These are phyloP conservation scores for Butorides virescens DNA, from an alignment of 2,113 vertebrate species.

Conservation along the genomic window DNA sequence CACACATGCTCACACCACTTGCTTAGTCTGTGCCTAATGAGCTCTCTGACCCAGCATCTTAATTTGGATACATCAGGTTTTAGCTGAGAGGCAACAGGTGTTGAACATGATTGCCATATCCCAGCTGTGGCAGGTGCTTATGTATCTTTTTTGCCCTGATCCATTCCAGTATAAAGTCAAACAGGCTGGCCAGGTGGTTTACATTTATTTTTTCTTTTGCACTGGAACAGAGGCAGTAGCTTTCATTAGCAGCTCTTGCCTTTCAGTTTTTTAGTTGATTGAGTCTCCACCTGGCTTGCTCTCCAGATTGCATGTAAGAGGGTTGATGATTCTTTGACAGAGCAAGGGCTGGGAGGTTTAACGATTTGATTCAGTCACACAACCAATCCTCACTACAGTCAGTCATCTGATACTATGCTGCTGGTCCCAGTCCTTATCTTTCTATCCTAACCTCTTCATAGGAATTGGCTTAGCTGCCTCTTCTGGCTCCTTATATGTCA, in stretches of 20 bases:
- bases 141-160: neutral
- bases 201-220: neutral
- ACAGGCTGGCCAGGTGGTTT: neutral
- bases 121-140: neutral
- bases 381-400: slow-evolving; percentile 14
- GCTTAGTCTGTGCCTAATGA: neutral
- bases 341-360: neutral
- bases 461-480: neutral
- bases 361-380: neutral
- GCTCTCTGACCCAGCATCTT: neutral
- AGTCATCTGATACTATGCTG: neutral
- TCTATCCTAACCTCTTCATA: neutral
- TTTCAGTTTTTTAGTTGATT: neutral
- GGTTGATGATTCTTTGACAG: slow-evolving; percentile 7
- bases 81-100: neutral
- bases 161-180: neutral
- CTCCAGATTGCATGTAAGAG: neutral
- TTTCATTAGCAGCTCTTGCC: neutral
- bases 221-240: neutral
- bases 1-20: neutral
- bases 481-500: neutral
- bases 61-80: neutral
- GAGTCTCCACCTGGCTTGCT: slow-evolving; percentile 1
- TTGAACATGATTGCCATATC: neutral
- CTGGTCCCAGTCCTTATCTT: neutral